These are phyloP conservation scores for Aegotheles bennettii DNA, from an alignment of 2,113 vertebrate species.

Conservation along the genomic window DNA sequence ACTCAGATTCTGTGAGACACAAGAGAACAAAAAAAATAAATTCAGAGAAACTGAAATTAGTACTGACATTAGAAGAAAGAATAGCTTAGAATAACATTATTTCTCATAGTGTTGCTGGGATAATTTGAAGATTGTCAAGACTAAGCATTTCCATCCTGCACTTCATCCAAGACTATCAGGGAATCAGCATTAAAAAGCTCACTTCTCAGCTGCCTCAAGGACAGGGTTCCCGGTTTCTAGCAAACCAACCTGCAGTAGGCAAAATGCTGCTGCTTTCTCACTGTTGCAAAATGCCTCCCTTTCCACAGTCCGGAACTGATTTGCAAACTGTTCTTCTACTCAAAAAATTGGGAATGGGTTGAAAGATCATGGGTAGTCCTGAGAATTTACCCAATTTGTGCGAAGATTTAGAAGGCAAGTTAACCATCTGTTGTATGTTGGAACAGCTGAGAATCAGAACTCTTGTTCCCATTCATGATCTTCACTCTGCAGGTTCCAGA, in stretches of 20 bases:
- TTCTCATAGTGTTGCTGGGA: not conserved
- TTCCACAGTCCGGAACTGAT: not conserved
- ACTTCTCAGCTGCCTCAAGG: not conserved
- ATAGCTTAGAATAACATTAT: not conserved
- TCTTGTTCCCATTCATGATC: not conserved
- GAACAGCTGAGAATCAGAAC: slow-evolving; percentile 9
- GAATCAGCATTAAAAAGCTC: not conserved
- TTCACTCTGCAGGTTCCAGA: not conserved
- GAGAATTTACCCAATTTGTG: not conserved
- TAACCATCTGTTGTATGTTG: slow-evolving; percentile 1
- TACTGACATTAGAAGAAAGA: not conserved
- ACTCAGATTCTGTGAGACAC: not conserved
- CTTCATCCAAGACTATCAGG: not conserved
- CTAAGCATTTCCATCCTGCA: not conserved
- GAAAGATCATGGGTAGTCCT: not conserved
- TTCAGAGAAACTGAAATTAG: not conserved
- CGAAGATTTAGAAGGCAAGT: not conserved
- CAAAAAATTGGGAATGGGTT: not conserved
- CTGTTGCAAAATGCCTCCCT: not conserved
- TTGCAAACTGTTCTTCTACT: not conserved
- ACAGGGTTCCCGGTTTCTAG: not conserved
- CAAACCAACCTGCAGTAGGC: not conserved
- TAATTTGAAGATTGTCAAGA: not conserved
- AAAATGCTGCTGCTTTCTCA: not conserved
- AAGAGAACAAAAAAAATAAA: not conserved